Base-by-base conservation (phyloP, 2,888 invertebrate species). In the Chromoteleia sp. region DNA sequence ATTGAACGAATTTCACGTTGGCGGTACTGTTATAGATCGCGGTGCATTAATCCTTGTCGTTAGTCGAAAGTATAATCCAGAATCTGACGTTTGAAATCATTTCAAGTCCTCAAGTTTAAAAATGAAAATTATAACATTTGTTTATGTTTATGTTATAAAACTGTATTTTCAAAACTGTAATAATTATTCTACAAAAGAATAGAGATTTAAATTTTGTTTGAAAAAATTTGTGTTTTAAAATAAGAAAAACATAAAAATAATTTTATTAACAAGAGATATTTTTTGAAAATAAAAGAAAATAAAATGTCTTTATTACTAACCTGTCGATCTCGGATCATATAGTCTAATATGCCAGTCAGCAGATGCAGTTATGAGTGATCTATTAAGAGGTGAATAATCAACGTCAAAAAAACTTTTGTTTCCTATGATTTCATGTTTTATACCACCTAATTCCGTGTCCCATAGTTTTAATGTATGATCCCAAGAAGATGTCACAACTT, bases 401-500 rank as follows among this genome's bases (percentile, higher is more conserved):
- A 96, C 93, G 88, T 96, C 96, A 84, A 99, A 96, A 91, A 97
- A 97, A 7, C 98, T 97, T 92, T 98, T 98, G 88, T 97, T 97
- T 12, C 97, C 97, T 91, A 92, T 92, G 85, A 98, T 93, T 92
- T 97, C 97, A 45, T 95, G 94, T 90, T 96, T 97, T 48, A 98
- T 94, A 36, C 95, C 96, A 56, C 96, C 97, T 54, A 96, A 92
- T 87, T 97, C 96, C 48, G 97, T 94, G 92, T 99, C 99, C 99
- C 99, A 99, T 6, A 98, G 91, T 91, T 97, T 96, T 12, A 99
- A 93, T 0, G 98, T 96, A 90, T 99, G 98, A 93, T 99, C 99
- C 98, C 98, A 98, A 0, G 98, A 97, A 63, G 96, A 94, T 0
- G 98, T 97, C 6, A 97, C 93, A 1, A 98, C 92, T 82, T 96